Evolutionary conservation across 2,888 invertebrate species (phyloP).

Genomic region (Meandrusa payeni): DNA sequence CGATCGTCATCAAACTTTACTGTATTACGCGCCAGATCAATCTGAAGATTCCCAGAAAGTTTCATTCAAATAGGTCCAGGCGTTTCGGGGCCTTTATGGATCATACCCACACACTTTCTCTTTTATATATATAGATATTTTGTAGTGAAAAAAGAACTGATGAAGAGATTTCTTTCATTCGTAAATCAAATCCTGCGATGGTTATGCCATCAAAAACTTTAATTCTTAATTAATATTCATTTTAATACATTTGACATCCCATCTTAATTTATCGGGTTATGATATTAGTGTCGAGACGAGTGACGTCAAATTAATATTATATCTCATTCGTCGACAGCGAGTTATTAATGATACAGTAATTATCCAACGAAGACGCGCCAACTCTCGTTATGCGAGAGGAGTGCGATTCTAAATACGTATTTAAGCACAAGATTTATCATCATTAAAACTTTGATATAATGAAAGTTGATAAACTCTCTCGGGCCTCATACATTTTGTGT

Average conservation of each 20-base stretch:
- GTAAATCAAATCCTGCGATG: too few species aligned
- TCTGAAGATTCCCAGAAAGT: too few species aligned
- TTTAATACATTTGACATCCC: conserved; percentile 30
- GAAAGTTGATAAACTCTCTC: conserved; percentile 46
- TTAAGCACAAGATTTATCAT: conserved; percentile 57
- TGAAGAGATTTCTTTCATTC: too few species aligned
- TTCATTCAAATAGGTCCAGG: too few species aligned
- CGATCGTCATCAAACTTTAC: too few species aligned
- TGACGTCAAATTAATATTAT: conserved; percentile 56
- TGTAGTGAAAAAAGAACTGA: too few species aligned
- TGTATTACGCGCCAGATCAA: too few species aligned
- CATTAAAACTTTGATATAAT: conserved; percentile 60
- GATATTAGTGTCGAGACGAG: conserved; percentile 47
- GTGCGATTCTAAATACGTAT: conserved; percentile 51
- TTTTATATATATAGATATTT: too few species aligned
- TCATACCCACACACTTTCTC: too few species aligned
- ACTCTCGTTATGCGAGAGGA: conserved; percentile 47
- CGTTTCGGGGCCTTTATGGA: too few species aligned
- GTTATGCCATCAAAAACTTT: too few species aligned
- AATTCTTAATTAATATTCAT: not conserved
- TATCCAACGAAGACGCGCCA: conserved; percentile 51
- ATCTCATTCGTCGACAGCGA: conserved; percentile 50
- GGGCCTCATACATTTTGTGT: conserved; percentile 39
- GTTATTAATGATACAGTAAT: conserved; percentile 67
- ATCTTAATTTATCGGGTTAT: conserved; percentile 46